Evolutionary conservation across 2,113 vertebrate genomes (phyloP), one percentile per base, ranked within the genome.

Genomic region (Cyprinodon brontotheroides): DNA sequence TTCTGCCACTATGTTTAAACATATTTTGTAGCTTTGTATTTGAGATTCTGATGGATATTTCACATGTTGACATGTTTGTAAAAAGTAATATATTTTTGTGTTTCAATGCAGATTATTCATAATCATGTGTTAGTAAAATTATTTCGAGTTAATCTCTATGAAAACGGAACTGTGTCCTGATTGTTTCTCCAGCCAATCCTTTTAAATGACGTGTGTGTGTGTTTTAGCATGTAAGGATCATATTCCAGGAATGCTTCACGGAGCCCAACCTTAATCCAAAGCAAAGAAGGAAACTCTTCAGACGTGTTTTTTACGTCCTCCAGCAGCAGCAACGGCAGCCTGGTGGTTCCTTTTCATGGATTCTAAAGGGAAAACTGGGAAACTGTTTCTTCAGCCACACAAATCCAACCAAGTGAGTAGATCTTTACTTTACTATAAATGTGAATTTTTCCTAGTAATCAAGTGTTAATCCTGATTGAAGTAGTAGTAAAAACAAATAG

Each of bases 331-430:
- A 38, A 7, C 9, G 7, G 50, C 37, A 43, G 48, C 20, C 48
- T 5, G 9, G 57, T 4, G 17, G 4, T 65, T 29, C 75, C 10
- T 47, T 65, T 14, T 48, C 39, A 94, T 95, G 94, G 91, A 94
- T 10, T 75, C 78, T 57, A 76, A 65, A 37, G 75, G 62, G 3
- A 94, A 93, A 89, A 75, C 83, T 62, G 94, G 93, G 75, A 84
- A 89, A 39, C 92, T 91, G 72, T 93, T 87, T 64, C 85, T 94
- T 17, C 93, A 86, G 69, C 87, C 87, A 2, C 91, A 72, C 64
- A 94, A 91, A 87, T 38, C 85, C 63, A 91, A 85, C 0, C 92
- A 93, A 83, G 94, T 94, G 79, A 93, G 92, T 87, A 53, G 9
- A 37, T 0, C 0, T 72, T 2, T 20, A 2, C 5, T 59, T 59